Conservation (phyloP, 2,888 invertebrate species). For the Ceratothoa steindachneri region DNA sequence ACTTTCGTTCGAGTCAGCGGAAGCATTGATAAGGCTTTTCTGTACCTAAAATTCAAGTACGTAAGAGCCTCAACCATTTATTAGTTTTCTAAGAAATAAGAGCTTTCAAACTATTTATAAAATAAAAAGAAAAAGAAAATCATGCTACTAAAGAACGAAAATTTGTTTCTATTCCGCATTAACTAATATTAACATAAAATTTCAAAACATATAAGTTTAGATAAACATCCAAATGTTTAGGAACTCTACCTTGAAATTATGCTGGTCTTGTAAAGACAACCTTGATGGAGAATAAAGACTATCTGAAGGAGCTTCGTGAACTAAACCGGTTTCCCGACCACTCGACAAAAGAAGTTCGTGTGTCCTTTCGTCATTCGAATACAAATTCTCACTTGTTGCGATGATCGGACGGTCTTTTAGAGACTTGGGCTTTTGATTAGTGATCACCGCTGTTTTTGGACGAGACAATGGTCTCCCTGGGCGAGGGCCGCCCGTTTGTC, state of each 20-base stretch:
- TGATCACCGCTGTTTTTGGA: not conserved
- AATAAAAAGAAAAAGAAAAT: too few species aligned
- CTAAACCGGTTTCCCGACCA: conserved; percentile 24
- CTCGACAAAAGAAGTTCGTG: conserved; percentile 31
- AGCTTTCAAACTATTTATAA: too few species aligned
- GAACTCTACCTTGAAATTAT: conserved; percentile 9
- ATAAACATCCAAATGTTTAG: not conserved
- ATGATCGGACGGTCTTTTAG: not conserved
- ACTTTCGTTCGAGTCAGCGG: too few species aligned
- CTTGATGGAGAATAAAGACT: not conserved
- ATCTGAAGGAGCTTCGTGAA: conserved; percentile 8
- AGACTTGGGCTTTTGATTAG: not conserved
- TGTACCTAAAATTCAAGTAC: too few species aligned
- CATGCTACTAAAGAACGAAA: too few species aligned
- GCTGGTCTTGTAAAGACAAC: conserved; percentile 4
- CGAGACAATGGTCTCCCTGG: not conserved
- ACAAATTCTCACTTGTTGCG: not conserved
- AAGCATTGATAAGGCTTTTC: too few species aligned
- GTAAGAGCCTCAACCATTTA: too few species aligned
- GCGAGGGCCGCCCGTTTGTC: not conserved
- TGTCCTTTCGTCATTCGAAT: conserved; percentile 25
- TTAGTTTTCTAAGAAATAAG: too few species aligned
- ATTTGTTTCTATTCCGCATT: too few species aligned
- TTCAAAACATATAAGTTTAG: too few species aligned
- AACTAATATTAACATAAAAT: too few species aligned